Evolutionary conservation across 1,140 invertebrate genomes (phyloP).

Genomic region (Solenopsis fugax): DNA sequence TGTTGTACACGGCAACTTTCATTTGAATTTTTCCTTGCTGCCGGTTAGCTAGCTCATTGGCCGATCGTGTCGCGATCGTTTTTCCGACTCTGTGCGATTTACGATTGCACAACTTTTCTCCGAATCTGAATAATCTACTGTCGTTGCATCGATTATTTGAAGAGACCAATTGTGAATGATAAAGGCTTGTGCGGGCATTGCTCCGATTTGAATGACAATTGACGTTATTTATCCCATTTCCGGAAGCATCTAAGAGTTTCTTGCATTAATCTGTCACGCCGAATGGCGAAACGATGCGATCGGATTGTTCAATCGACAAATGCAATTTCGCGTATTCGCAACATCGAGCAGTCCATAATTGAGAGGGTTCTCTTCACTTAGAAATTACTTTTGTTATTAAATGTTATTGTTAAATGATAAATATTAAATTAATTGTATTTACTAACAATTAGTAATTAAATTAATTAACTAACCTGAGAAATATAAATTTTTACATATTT

Average conservation of each 20-base stretch:
- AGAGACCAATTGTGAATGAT: slow-evolving; percentile 2
- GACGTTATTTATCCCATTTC: slow-evolving; percentile 26
- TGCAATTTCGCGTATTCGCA: neutral
- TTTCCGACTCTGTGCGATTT: slow-evolving; percentile 32
- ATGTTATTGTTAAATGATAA: no score
- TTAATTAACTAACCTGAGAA: neutral
- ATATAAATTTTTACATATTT: neutral
- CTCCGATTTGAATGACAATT: slow-evolving; percentile 45
- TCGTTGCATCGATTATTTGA: neutral
- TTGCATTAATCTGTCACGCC: slow-evolving; percentile 43
- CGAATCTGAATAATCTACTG: slow-evolving; percentile 28
- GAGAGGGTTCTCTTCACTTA: neutral
- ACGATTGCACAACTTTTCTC: slow-evolving; percentile 9
- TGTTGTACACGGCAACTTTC: slow-evolving; percentile 63
- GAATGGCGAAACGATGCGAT: slow-evolving; percentile 9
- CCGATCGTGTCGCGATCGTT: slow-evolving; percentile 38
- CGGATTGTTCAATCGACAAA: neutral
- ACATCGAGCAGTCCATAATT: neutral
- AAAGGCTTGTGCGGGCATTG: neutral
- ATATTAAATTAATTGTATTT: no score
- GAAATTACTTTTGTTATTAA: neutral
- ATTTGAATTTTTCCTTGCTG: slow-evolving; percentile 67
- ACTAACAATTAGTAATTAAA: neutral
- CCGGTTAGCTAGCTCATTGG: slow-evolving; percentile 19
- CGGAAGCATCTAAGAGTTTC: neutral